Percentiles rank a stretch among this genome's conserved stretches.
Evolutionary conservation across 1,140 invertebrate genomes (phyloP).

Genomic region (Notospermus geniculatus): DNA sequence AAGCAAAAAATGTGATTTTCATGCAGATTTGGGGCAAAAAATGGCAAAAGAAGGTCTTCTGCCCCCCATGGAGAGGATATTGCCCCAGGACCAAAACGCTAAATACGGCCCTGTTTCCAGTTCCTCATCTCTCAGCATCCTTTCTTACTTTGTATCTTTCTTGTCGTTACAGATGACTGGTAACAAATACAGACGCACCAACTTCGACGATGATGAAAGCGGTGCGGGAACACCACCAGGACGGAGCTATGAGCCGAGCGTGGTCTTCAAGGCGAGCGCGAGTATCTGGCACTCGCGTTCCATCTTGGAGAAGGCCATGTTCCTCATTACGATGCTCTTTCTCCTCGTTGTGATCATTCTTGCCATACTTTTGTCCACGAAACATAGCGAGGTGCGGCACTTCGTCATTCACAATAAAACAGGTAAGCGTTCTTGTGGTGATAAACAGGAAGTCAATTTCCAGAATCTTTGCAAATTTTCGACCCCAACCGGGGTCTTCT

Average conservation of each 20-base stretch:
- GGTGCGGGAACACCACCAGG: conserved; percentile 41
- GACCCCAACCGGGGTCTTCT: too few relatives aligned
- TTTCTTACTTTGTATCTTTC: too few relatives aligned
- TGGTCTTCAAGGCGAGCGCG: conserved; percentile 44
- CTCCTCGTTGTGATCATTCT: conserved; percentile 52
- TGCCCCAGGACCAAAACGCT: too few relatives aligned
- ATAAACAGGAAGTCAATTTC: too few relatives aligned
- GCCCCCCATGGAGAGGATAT: too few relatives aligned
- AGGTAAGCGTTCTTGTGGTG: too few relatives aligned
- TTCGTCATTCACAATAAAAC: neutral
- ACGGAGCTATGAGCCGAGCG: conserved; percentile 35
- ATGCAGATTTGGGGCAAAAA: too few relatives aligned
- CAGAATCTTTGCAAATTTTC: too few relatives aligned
- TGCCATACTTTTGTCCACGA: conserved; percentile 61
- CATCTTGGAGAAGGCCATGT: conserved; percentile 37
- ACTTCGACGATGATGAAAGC: conserved; percentile 58
- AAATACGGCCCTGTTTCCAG: too few relatives aligned
- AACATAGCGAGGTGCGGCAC: conserved; percentile 24
- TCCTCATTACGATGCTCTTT: conserved; percentile 29
- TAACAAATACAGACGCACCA: conserved; percentile 57
- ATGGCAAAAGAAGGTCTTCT: too few relatives aligned
- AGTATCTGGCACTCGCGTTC: conserved; percentile 63
- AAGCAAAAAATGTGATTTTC: too few relatives aligned
- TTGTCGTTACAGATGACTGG: conserved; percentile 60
- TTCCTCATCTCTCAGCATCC: neutral